These are phyloP conservation scores for Geopemphigus sp. DNA, from an alignment of 1,140 invertebrate species.

Conservation along the genomic window DNA sequence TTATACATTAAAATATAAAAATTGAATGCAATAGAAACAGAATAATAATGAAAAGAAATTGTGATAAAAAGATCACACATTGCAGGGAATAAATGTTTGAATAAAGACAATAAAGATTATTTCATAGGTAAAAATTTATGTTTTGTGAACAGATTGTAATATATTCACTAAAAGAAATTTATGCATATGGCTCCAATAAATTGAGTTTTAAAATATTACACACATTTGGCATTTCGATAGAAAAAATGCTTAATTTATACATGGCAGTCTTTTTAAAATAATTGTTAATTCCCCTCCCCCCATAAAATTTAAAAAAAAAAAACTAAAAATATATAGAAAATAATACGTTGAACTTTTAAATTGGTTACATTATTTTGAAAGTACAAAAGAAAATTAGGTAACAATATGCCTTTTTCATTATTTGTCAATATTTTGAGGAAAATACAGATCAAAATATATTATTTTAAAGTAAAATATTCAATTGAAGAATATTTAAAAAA, in stretches of 20 bases:
- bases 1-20: not conserved
- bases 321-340: not conserved
- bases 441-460: not conserved
- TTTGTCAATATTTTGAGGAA: not conserved
- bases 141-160: too few relatives aligned
- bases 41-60: conserved; percentile 19
- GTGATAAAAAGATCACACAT: conserved; percentile 5
- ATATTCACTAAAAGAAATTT: not conserved
- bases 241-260: conserved; percentile 24
- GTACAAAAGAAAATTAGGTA: not conserved
- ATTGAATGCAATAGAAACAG: not conserved
- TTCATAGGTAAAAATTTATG: not conserved
- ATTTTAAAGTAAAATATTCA: not conserved
- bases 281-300: not conserved
- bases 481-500: not conserved
- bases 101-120: conserved; percentile 24
- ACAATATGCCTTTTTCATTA: not conserved
- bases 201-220: conserved; percentile 35
- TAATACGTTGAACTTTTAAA: not conserved
- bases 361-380: not conserved
- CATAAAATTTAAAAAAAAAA: not conserved
- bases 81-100: not conserved
- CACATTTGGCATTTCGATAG: conserved; percentile 10
- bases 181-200: conserved; percentile 17
- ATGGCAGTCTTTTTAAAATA: conserved; percentile 16